Evolutionary conservation across 2,888 invertebrate genomes (phyloP), one percentile per base, ranked within the genome.

Genomic region (Priocnemis perturbator): DNA sequence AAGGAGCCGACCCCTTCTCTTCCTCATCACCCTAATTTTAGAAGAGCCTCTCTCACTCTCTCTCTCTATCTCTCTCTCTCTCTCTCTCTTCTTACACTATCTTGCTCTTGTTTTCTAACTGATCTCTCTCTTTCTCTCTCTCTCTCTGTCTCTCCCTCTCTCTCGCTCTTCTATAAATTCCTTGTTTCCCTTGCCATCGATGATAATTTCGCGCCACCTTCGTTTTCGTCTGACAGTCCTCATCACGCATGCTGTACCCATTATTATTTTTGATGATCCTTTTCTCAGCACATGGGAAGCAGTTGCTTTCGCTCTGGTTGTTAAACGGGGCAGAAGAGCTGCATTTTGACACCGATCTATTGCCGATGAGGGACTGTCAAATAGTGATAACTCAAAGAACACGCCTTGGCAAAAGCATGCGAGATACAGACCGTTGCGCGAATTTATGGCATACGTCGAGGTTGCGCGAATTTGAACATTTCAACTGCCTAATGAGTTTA

Each of bases 21-120:
- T 78, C 80, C 74, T 79, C 79, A 71, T 70, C 82, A 78, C 80
- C 81, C 88, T 88, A 88, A 88, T 88, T 88, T 85, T 88, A 88
- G 87, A 82, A 76, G 67, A 78, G 73, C 73, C 62, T 72, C 77
- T 68, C 73, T 77, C 64, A 69, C 67, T 59, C 60, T 67, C 68
- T 56, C 60, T 60, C 64, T 57, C 68, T 56, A 57, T 60, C 64
- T 57, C 61, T 69, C 63, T 59, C 47, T 53, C 65, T 59, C 60
- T 47, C 48, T 60, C 63, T 61, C 21, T 63, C 59, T 45, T 15
- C 47, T 14, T 14, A 56, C 67, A 52, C 14, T 52, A 0, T 37
- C 55, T 56, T 55, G 37, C 55, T 44, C 37, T 50, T 62, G 56
- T 53, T 60, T 66, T 64, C 26, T 61, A 64, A 58, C 57, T 62